Conservation (phyloP, 2,113 vertebrate genomes). For the Carassius carassius region DNA sequence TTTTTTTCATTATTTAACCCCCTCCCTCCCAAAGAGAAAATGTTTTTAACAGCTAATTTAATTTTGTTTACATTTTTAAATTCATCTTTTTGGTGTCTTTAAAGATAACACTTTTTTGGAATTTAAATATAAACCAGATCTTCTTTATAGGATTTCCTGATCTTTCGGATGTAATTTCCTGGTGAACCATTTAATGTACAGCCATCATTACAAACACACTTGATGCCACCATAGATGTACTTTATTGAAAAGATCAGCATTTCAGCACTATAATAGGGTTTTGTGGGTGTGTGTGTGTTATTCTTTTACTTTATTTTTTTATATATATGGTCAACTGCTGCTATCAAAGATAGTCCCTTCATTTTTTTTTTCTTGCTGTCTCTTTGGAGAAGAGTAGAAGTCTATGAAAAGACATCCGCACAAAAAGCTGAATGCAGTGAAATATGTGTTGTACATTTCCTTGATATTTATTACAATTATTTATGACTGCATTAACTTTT, state of each 20-base stretch:
- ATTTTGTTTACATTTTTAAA: conserved; percentile 46
- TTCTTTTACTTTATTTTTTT: conserved; percentile 35
- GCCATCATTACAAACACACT: conserved; percentile 17
- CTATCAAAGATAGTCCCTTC: conserved; percentile 64
- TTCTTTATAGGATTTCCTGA: conserved; percentile 69
- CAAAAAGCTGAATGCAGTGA: conserved; percentile 74
- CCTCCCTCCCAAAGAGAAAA: not conserved
- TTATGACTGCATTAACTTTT: conserved; percentile 94
- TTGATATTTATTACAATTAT: conserved; percentile 99
- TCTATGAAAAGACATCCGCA: conserved; percentile 71
- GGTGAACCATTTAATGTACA: conserved; percentile 40
- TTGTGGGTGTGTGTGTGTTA: conserved; percentile 5
- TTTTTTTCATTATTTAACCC: not conserved
- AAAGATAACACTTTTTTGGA: conserved; percentile 65
- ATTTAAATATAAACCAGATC: conserved; percentile 57
- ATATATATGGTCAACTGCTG: conserved; percentile 75
- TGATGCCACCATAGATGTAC: not conserved
- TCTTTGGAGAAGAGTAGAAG: conserved; percentile 58
- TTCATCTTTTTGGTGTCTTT: conserved; percentile 68
- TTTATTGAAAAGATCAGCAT: conserved; percentile 6
- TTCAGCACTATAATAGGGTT: conserved; percentile 20
- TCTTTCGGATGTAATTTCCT: conserved; percentile 65
- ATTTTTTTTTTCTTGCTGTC: conserved; percentile 59
- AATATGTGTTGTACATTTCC: conserved; percentile 88
- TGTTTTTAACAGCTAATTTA: conserved; percentile 41